Percentiles rank a stretch among this genome's conserved stretches.
These are phyloP conservation scores for Acanthoscelides obtectus DNA, from an alignment of 2,888 invertebrate genomes.

Conservation along the genomic window DNA sequence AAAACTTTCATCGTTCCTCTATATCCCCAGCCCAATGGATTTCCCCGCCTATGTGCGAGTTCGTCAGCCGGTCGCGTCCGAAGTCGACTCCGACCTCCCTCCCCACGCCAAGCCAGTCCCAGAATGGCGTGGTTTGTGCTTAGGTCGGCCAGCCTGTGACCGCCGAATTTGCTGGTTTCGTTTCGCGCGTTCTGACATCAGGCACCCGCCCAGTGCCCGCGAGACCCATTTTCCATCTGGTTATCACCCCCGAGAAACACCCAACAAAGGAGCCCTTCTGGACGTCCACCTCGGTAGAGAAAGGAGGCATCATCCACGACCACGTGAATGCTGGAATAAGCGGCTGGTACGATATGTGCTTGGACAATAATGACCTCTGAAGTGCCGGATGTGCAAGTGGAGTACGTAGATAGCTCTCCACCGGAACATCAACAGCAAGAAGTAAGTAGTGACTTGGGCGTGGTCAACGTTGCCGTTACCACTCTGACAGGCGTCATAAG, in stretches of 20 bases:
- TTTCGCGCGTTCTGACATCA: neutral
- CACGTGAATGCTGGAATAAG: neutral
- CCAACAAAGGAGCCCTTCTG: neutral
- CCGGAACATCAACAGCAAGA: constrained; percentile 27
- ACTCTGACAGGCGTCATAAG: constrained; percentile 26
- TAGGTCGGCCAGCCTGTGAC: constrained; percentile 47
- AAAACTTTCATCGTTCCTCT: too few species aligned
- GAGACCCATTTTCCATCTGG: neutral
- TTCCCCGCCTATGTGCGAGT: constrained; percentile 24
- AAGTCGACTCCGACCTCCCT: constrained; percentile 25
- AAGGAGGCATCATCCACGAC: neutral
- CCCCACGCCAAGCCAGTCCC: constrained; percentile 40
- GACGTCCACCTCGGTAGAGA: neutral
- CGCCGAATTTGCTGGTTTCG: constrained; percentile 9
- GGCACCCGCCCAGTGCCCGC: neutral
- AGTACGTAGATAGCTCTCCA: constrained; percentile 37
- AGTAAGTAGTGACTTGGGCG: neutral
- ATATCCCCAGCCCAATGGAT: neutral
- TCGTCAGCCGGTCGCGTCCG: constrained; percentile 28
- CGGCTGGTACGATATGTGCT: neutral
- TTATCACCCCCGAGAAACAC: neutral
- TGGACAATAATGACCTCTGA: constrained; percentile 24
- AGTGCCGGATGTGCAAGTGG: constrained; percentile 34
- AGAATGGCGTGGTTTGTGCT: constrained; percentile 48
- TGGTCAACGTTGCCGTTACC: constrained; percentile 16